Evolutionary conservation across 2,888 invertebrate species (phyloP).

Genomic region (Ormia ochracea): DNA sequence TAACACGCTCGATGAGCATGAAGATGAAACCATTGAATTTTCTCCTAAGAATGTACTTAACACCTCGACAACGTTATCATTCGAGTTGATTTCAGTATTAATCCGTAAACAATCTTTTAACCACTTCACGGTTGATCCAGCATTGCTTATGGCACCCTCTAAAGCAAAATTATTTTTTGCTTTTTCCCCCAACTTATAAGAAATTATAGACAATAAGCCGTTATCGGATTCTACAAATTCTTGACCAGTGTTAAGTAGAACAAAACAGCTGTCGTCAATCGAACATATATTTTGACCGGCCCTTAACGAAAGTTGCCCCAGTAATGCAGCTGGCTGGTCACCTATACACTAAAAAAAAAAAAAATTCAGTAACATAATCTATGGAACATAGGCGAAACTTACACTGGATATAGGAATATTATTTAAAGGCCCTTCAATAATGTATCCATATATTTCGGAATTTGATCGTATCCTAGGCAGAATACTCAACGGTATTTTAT

Average conservation of each 20-base stretch:
- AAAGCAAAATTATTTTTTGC: slow-evolving; percentile 88
- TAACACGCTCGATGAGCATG: slow-evolving; percentile 74
- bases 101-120: slow-evolving; percentile 90
- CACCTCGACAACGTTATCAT: slow-evolving; percentile 73
- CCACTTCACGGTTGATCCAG: slow-evolving; percentile 92
- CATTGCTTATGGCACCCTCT: slow-evolving; percentile 93
- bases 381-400: slow-evolving; percentile 71
- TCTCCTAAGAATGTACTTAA: slow-evolving; percentile 74
- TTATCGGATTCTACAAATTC: slow-evolving; percentile 87
- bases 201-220: slow-evolving; percentile 94
- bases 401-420: slow-evolving; percentile 93
- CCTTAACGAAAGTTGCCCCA: slow-evolving; percentile 93
- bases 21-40: slow-evolving; percentile 74
- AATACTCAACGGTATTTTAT: slow-evolving; percentile 88
- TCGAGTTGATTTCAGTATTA: slow-evolving; percentile 79
- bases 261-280: slow-evolving; percentile 96
- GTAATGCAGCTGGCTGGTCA: slow-evolving; percentile 95
- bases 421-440: slow-evolving; percentile 84
- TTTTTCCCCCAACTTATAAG: slow-evolving; percentile 88
- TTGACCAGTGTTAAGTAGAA: slow-evolving; percentile 93
- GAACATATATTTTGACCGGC: slow-evolving; percentile 95
- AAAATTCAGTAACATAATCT: not conserved
- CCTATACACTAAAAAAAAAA: slow-evolving; percentile 85
- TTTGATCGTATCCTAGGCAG: slow-evolving; percentile 93
- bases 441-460: slow-evolving; percentile 92